Base-by-base conservation (phyloP, 2,888 invertebrate species). In the Harpalus rubripes region DNA sequence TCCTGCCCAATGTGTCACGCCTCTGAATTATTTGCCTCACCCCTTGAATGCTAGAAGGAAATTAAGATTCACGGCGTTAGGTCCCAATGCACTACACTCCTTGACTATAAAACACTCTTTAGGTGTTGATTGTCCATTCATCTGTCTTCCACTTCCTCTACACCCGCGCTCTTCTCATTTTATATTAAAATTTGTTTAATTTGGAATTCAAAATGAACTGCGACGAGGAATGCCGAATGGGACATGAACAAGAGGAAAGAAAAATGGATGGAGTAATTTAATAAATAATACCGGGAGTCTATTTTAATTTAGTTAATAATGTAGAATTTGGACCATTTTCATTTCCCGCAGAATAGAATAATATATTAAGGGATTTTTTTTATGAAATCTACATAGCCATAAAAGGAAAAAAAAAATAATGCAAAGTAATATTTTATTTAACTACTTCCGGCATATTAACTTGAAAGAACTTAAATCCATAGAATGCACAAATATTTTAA, bases 71-170 rank as follows among this genome's bases (percentile, higher is more conserved):
- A 68, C 12, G 15, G 32, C 68, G 15, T 18, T 8, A 15, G 12
- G 15, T 39, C 68, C 68, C 68, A 68, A 68, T 15, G 32, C 39
- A 39, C 32, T 39, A 68, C 68, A 68, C 68, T 32, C 68, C 68
- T 39, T 68, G 68, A 68, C 68, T 68, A 39, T 68, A 68, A 68
- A 68, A 68, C 39, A 68, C 68, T 68, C 68, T 68, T 68, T 68
- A 39, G 68, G 68, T 68, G 39, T 68, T 68, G 68, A 68, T 68
- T 68, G 68, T 68, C 68, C 68, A 68, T 68, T 68, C 68, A 68
- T 68, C 68, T 15, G 15, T 68, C 68, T 68, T 68, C 68, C n/a
- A 63, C 7, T 7, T 22, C 18, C 59, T 4, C 59, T 18, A 15
- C 63, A 63, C 59, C 16, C 59, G 18, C 59, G 8, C 59, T n/a